phyloP scores from a whole-genome alignment of 2,888 invertebrate species.

The Morpho helenor region DNA sequence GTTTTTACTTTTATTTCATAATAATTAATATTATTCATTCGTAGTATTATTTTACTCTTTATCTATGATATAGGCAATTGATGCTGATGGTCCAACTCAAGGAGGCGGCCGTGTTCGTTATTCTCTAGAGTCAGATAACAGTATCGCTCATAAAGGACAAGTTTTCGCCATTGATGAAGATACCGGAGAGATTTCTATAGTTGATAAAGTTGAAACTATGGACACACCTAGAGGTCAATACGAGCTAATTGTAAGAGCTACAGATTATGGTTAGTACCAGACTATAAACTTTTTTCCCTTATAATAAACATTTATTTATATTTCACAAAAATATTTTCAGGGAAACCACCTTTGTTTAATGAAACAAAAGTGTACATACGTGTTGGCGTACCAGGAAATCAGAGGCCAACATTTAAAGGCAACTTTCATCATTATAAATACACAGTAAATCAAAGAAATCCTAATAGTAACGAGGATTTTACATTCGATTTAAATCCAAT shows the following conservation, averaged over 20 bases:
- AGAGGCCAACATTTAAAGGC: constrained; percentile 88
- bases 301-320: neutral
- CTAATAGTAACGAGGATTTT: constrained; percentile 57
- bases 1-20: no score
- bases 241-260: constrained; percentile 83
- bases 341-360: constrained; percentile 81
- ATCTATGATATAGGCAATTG: constrained; percentile 79
- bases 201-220: constrained; percentile 82
- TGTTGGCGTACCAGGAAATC: constrained; percentile 90
- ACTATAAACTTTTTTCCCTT: neutral
- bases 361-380: constrained; percentile 83
- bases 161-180: constrained; percentile 82
- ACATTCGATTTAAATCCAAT: constrained; percentile 82
- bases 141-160: constrained; percentile 80
- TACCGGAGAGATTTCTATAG: constrained; percentile 85
- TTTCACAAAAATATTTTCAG: constrained; percentile 39
- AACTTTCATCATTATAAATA: constrained; percentile 81
- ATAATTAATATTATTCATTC: no score
- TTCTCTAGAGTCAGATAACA: constrained; percentile 83
- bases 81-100: constrained; percentile 85
- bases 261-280: constrained; percentile 80
- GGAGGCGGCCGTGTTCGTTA: constrained; percentile 85
- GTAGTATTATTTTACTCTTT: neutral
- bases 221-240: constrained; percentile 88
- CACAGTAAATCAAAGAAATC: constrained; percentile 48